Base-by-base conservation (phyloP, 2,888 invertebrate genomes). In the Platerodrilus igneus region DNA sequence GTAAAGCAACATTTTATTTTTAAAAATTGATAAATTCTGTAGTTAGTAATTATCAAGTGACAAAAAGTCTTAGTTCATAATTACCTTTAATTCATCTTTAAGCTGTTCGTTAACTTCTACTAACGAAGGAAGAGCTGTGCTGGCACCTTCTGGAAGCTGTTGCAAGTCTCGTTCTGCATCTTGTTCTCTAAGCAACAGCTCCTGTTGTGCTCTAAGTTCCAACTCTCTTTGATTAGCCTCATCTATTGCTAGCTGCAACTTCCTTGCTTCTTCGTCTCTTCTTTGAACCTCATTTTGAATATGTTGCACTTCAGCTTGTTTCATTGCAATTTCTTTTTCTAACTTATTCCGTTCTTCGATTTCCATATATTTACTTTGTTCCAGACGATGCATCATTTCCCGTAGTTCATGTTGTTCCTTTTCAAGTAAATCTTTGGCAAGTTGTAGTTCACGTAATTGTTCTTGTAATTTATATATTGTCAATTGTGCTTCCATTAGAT, bases 341-440 rank as follows among this genome's bases (percentile, higher is more conserved):
- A 91, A 73, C 68, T 88, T 89, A 52, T 75, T 75, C 60, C 85
- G 79, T 68, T 91, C 63, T 1, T 79, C 87, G 25, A 83, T 83
- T 70, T 94, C 93, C 86, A 93, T 83, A 62, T 89, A 83, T 74
- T 90, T 89, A 62, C 83, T 84, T 63, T 88, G 85, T 70, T 93
- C 92, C 55, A 95, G 78, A 60, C 90, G 83, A 55, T 81, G 79
- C 81, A 93, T 88, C 86, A 96, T 90, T 38, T 77, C 81, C 57
- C 86, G 84, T 59, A 92, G 72, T 70, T 86, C 84, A 66, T 83
- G 83, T 72, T 90, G 89, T 59, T 88, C 80, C 59, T 77, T 73
- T 68, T 92, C 92, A 42, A 92, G 74, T 68, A 90, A 86, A 62
- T 89, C 87, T 73, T 92, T 92, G 56, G 90, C 86, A 50, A 81